Conservation (phyloP, 2,113 vertebrate genomes). For the Ptyas mucosa region DNA sequence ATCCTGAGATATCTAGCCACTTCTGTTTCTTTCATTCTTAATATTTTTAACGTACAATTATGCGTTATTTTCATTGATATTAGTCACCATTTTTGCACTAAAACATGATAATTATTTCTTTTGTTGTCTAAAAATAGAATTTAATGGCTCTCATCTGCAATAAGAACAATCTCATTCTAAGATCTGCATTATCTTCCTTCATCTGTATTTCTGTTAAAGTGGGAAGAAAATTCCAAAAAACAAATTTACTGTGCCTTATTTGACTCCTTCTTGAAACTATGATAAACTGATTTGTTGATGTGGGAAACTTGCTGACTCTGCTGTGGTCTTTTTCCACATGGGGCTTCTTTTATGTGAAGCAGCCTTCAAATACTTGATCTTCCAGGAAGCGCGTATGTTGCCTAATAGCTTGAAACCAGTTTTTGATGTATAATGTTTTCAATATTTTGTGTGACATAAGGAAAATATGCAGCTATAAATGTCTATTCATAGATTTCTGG, state of each 20-base stretch:
- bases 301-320: background rate
- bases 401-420: background rate
- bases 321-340: background rate
- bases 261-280: background rate
- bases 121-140: background rate
- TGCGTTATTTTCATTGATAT: background rate
- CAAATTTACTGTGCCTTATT: background rate
- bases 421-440: background rate
- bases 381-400: background rate
- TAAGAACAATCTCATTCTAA: background rate
- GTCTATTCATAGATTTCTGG: background rate
- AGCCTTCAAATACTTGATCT: background rate
- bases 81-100: background rate
- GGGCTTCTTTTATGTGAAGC: background rate
- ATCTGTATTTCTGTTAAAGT: background rate
- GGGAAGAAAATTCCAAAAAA: background rate
- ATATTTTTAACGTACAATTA: background rate
- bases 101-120: background rate
- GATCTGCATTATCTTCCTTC: background rate
- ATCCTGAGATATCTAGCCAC: background rate
- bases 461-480: conserved; percentile 2
- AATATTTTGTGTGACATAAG: background rate
- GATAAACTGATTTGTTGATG: background rate
- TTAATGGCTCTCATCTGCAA: background rate
- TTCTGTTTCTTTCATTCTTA: background rate